Conservation (phyloP, 2,888 invertebrate genomes). For the Chelonus formosanus region DNA sequence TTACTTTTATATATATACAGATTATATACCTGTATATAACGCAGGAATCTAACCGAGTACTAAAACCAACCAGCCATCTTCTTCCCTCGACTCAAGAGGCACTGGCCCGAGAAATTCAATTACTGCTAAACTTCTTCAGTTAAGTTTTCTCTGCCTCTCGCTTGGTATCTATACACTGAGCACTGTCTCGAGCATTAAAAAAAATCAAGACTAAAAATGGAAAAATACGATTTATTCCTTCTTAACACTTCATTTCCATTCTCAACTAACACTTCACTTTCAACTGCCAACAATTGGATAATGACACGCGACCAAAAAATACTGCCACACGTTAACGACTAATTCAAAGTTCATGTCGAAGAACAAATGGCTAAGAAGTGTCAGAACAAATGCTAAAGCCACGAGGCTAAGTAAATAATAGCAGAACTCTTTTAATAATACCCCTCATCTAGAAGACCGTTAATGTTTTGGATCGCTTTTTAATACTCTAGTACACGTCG, state of each 20-base stretch:
- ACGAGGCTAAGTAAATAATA: slow-evolving; percentile 56
- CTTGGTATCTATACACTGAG: slow-evolving; percentile 28
- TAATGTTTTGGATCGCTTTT: slow-evolving; percentile 11
- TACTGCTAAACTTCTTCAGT: slow-evolving; percentile 63
- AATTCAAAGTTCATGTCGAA: slow-evolving; percentile 1
- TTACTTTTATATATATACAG: slow-evolving; percentile 13
- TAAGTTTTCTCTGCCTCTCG: slow-evolving; percentile 49
- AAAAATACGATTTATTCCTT: too few species aligned
- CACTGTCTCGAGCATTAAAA: slow-evolving; percentile 41
- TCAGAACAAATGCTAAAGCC: slow-evolving; percentile 19
- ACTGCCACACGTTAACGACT: slow-evolving; percentile 10
- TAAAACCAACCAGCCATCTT: slow-evolving; percentile 39
- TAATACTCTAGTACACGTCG: slow-evolving; percentile 21
- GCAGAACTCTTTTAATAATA: slow-evolving; percentile 32
- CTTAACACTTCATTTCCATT: too few species aligned
- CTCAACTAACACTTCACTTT: too few species aligned
- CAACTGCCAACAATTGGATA: neutral
- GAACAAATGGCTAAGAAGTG: slow-evolving; percentile 22
- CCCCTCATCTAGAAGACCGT: neutral
- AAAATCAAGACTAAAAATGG: too few species aligned
- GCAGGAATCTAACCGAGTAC: slow-evolving; percentile 25
- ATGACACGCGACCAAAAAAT: slow-evolving; percentile 31
- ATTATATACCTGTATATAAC: slow-evolving; percentile 4
- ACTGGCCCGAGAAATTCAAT: slow-evolving; percentile 65
- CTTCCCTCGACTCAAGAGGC: slow-evolving; percentile 47